Evolutionary conservation across 1,140 invertebrate species (phyloP), one percentile per base, ranked within the genome.

Genomic region (Macrostomum lignano): DNA sequence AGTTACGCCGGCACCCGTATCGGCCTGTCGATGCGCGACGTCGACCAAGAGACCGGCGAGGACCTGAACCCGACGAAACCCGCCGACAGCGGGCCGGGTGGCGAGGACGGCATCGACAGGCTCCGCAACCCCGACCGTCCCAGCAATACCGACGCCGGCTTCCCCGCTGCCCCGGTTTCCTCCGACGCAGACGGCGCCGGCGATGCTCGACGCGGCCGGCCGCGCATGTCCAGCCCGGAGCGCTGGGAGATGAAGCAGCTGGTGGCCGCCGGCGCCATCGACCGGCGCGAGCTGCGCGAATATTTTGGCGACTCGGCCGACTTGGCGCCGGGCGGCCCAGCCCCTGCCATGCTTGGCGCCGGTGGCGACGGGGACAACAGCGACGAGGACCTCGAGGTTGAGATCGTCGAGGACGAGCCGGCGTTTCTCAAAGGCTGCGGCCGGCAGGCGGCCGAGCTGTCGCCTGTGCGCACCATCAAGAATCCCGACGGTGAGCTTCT

Each of bases 21-120:
- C 0, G 86, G 82, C 24, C 60, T 98, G 4, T 86, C 79, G 13
- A 88, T 98, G 72, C 96, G 91, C 47, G 88, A 96, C 60, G 86
- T 94, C 0, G 77, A 91, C 51, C 88, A 96, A 58, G 68, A 73
- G 17, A 74, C 71, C 2, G 91, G 88, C 1, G 70, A 72, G 50
- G 88, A 98, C 64, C 59, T 96, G 3, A 93, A 94, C 61, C 82
- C 82, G n/a, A n/a, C n/a, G n/a, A n/a, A n/a, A n/a, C n/a, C n/a
- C n/a, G n/a, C n/a, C n/a, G n/a, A n/a, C n/a, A n/a, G n/a, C n/a
- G n/a, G n/a, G n/a, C n/a, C n/a, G n/a, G n/a, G n/a, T n/a, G n/a
- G n/a, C n/a, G n/a, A n/a, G n/a, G n/a, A n/a, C n/a, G n/a, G n/a
- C n/a, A n/a, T n/a, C n/a, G n/a, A n/a, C n/a, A n/a, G n/a, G n/a